Conservation (phyloP, 1,140 invertebrate genomes). For the Apis florea region DNA sequence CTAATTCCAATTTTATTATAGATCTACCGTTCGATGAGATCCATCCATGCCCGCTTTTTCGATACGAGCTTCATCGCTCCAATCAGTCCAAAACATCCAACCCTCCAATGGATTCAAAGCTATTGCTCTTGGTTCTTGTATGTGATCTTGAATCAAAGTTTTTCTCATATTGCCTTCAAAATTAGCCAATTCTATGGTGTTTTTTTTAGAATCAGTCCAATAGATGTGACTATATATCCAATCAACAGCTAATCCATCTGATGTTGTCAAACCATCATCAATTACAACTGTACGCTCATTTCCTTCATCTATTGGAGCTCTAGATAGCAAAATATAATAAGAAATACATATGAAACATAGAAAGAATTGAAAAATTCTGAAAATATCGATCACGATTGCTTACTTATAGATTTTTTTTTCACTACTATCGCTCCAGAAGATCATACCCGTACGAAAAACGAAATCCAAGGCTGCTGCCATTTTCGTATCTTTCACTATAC, state of each 20-base stretch:
- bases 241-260: slow-evolving; percentile 96
- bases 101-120: slow-evolving; percentile 97
- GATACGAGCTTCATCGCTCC: slow-evolving; percentile 95
- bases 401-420: slow-evolving; percentile 95
- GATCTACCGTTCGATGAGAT: slow-evolving; percentile 84
- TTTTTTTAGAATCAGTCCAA: slow-evolving; percentile 96
- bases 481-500: slow-evolving; percentile 92
- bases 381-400: slow-evolving; percentile 61
- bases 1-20: neutral
- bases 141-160: slow-evolving; percentile 89
- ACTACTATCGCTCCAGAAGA: slow-evolving; percentile 96
- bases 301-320: slow-evolving; percentile 94
- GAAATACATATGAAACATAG: neutral
- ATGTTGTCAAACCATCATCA: slow-evolving; percentile 90
- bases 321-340: slow-evolving; percentile 66
- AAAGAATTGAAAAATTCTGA: neutral
- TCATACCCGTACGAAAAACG: slow-evolving; percentile 93
- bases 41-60: slow-evolving; percentile 98
- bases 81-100: slow-evolving; percentile 99
- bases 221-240: slow-evolving; percentile 98
- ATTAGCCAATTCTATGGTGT: slow-evolving; percentile 94
- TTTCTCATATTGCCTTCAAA: slow-evolving; percentile 94
- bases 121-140: slow-evolving; percentile 97
- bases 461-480: slow-evolving; percentile 94
- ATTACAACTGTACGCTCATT: slow-evolving; percentile 91